Base-by-base conservation (phyloP, 2,113 vertebrate genomes). In the Brachirus orientalis region DNA sequence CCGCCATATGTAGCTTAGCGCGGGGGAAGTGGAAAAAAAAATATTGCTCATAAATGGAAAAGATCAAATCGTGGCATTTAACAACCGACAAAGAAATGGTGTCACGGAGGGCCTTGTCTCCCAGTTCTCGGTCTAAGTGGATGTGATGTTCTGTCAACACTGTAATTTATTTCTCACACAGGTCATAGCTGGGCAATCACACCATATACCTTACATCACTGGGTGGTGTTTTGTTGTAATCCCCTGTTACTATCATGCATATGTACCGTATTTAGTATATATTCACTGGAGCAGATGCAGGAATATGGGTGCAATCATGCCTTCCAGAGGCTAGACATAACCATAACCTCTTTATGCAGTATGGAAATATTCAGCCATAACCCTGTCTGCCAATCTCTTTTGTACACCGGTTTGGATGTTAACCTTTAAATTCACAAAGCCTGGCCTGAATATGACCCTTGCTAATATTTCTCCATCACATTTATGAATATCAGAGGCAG, bases 21-120 rank as follows among this genome's bases (percentile, higher is more conserved):
- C 33, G 18, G 71, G 10, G 1, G 33, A 7, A 17, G 52, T 6
- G 16, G 10, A 10, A 28, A 6, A 5, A 46, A 66, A 70, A 82
- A 66, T 52, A 85, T 65, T 50, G 69, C 59, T 78, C 64, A 56
- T 77, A 83, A 86, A 85, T 75, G 68, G 63, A 86, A 86, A 86
- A 88, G 83, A 86, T 82, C 84, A 90, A 85, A 87, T 67, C 75
- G 59, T 84, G 86, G 75, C 87, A 91, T 90, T 90, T 88, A 85
- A 76, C 71, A 71, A 62, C 75, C 51, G n/a, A 63, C 50, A 68
- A 66, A 76, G 66, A 82, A 87, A 82, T 66, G 73, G 80, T 82
- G 79, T 79, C 79, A 79, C 54, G 63, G 77, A 67, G 70, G 54
- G 69, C 37, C 50, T 69, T 54, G 65, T 82, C 68, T 80, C 51